Base-by-base conservation (phyloP, 2,113 vertebrate species). In the Lasiurus borealis region DNA sequence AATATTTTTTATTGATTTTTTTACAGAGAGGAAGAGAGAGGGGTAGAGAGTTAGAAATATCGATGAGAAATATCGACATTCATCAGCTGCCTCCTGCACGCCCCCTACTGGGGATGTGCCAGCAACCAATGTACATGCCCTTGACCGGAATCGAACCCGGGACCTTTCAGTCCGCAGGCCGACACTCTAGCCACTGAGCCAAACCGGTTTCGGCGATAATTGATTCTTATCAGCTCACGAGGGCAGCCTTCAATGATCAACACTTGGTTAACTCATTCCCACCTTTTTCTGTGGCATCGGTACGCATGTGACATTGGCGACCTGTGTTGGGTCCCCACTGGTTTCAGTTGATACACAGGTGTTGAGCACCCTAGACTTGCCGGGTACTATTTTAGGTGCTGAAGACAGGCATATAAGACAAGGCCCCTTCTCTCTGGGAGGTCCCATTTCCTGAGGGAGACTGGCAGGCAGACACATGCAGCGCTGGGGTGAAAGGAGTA, bases 241-340 rank as follows among this genome's bases (percentile, higher is more conserved):
- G 31, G 71, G 57, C 18, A 50, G 52, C 34, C 44, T 87, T 96
- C 84, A 87, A 16, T 93, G 82, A 88, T 88, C 90, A 92, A 73
- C 50, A 83, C 73, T 95, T 90, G n/a, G 72, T 89, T 75, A 91
- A 83, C n/a, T n/a, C n/a, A n/a, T n/a, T 95, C 82, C 81, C 34
- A 87, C 90, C 64, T 90, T 95, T 92, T 71, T 52, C 85, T 83
- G 11, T 31, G 73, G 72, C 72, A 13, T 40, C 34, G 72, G 72
- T 48, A 5, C 50, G 86, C 86, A n/a, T 25, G 50, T 6, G 31
- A 31, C 18, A 18, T 34, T 54, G 57, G 27, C 88, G 64, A 40
- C 34, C 34, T 81, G 23, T 31, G 36, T 69, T 87, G 54, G 27
- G 25, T 44, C 21, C 19, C 8, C 46, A 23, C 31, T 12, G 48